These are phyloP conservation scores for Cheilosia vulpina DNA, from an alignment of 2,888 invertebrate genomes.

Conservation along the genomic window DNA sequence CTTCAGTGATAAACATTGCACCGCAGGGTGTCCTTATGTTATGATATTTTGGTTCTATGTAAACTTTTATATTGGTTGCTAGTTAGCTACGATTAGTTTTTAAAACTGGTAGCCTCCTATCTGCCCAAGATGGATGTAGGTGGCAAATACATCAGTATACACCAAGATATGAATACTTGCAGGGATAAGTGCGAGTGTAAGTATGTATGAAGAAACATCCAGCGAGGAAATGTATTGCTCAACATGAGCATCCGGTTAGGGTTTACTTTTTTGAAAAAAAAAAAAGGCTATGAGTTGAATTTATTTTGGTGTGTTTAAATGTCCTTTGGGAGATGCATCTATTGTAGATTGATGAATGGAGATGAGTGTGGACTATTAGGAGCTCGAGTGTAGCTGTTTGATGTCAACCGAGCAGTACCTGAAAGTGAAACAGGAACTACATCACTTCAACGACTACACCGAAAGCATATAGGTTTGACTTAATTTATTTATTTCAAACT, in stretches of 20 bases:
- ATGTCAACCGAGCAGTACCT: too few relatives aligned
- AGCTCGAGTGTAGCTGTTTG: too few relatives aligned
- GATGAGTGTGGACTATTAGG: too few relatives aligned
- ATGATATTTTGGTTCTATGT: constrained; percentile 51
- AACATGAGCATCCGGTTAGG: constrained; percentile 6
- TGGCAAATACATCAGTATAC: constrained; percentile 32
- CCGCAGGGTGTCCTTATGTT: constrained; percentile 67
- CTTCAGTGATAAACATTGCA: constrained; percentile 69
- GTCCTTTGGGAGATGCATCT: constrained; percentile 12
- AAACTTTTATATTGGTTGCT: constrained; percentile 22
- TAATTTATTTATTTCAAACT: too few relatives aligned
- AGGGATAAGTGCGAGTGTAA: background rate
- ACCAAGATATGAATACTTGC: constrained; percentile 27
- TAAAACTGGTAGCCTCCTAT: background rate
- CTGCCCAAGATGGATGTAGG: background rate
- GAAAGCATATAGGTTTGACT: too few relatives aligned
- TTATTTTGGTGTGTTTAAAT: background rate
- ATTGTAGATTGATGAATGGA: too few relatives aligned
- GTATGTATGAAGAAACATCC: background rate
- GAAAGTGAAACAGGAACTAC: too few relatives aligned
- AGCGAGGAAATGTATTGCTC: background rate
- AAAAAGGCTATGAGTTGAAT: constrained; percentile 8
- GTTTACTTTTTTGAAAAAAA: background rate
- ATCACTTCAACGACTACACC: too few relatives aligned
- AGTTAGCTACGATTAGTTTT: constrained; percentile 22